Conservation (phyloP, 2,113 vertebrate genomes). For the Apteryx owenii region DNA sequence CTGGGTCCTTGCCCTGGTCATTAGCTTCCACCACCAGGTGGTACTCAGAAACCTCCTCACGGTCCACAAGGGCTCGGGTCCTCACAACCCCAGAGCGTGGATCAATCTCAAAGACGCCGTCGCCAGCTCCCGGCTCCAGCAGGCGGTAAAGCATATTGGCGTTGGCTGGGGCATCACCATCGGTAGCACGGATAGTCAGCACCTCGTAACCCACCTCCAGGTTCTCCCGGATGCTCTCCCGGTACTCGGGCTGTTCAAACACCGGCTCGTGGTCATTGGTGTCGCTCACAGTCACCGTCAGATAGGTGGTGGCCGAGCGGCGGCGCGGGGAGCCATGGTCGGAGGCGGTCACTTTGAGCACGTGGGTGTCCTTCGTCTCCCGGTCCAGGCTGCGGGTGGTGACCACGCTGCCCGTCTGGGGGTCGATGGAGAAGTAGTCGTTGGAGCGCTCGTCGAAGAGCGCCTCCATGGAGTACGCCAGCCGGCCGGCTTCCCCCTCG, state of each 20-base stretch:
- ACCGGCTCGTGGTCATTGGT: conserved; percentile 91
- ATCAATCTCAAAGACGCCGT: conserved; percentile 90
- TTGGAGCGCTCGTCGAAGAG: conserved; percentile 91
- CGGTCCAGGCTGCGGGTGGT: conserved; percentile 88
- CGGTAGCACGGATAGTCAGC: conserved; percentile 91
- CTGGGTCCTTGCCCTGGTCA: conserved; percentile 92
- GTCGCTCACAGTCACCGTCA: conserved; percentile 94
- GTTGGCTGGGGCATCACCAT: conserved; percentile 91
- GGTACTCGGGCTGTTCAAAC: conserved; percentile 93
- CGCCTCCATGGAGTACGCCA: conserved; percentile 92
- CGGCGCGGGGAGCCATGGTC: conserved; percentile 86
- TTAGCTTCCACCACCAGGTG: conserved; percentile 93
- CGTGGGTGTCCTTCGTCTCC: conserved; percentile 93
- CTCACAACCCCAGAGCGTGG: conserved; percentile 89
- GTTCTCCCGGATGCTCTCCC: conserved; percentile 90
- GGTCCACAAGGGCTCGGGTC: conserved; percentile 86
- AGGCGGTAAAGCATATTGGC: conserved; percentile 96
- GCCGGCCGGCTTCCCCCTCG: conserved; percentile 87
- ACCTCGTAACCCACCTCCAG: conserved; percentile 94
- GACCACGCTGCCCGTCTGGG: conserved; percentile 84
- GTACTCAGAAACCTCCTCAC: conserved; percentile 86
- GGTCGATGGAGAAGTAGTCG: conserved; percentile 89
- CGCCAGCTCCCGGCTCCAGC: conserved; percentile 80
- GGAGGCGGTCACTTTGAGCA: conserved; percentile 88
- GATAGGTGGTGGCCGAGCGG: conserved; percentile 83